Evolutionary conservation across 1,140 invertebrate genomes (phyloP).

Genomic region (Antheraea pernyi): DNA sequence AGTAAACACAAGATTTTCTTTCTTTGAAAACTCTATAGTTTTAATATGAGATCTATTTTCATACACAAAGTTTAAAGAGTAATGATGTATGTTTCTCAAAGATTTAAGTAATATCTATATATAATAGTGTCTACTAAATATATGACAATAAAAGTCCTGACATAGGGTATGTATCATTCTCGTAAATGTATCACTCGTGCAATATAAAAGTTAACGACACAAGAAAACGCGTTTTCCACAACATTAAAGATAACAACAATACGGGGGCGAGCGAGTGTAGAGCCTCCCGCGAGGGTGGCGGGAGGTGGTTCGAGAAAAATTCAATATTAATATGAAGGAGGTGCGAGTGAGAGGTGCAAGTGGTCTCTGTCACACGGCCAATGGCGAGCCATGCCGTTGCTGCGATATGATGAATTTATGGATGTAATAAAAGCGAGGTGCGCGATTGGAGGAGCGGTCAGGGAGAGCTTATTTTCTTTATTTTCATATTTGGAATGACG

Average conservation of each 20-base stretch:
- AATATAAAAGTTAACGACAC: conserved; percentile 80
- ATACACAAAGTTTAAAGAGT: no score
- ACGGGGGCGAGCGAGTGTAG: conserved; percentile 73
- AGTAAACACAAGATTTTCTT: not conserved
- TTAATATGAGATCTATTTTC: no score
- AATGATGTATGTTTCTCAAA: no score
- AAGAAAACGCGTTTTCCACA: conserved; percentile 79
- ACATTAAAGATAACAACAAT: conserved; percentile 80
- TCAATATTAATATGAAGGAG: conserved; percentile 83
- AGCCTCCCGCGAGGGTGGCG: conserved; percentile 73
- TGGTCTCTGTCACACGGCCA: conserved; percentile 74
- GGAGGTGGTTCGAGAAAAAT: conserved; percentile 79
- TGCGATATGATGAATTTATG: conserved; percentile 82
- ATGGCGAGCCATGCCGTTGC: conserved; percentile 72
- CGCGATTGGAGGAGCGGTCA: conserved; percentile 78
- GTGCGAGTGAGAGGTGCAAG: conserved; percentile 72
- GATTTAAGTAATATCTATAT: not conserved
- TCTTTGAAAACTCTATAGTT: no score
- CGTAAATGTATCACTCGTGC: conserved; percentile 78
- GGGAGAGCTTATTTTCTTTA: conserved; percentile 75
- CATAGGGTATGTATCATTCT: conserved; percentile 74
- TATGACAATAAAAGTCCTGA: conserved; percentile 29
- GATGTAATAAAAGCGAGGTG: conserved; percentile 81
- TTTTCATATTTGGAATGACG: conserved; percentile 76
- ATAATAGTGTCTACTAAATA: conserved; percentile 1